Percentiles rank a stretch among this genome's conserved stretches.
These are phyloP conservation scores for Olivierus martensii DNA, from an alignment of 1,140 invertebrate species.

Conservation along the genomic window DNA sequence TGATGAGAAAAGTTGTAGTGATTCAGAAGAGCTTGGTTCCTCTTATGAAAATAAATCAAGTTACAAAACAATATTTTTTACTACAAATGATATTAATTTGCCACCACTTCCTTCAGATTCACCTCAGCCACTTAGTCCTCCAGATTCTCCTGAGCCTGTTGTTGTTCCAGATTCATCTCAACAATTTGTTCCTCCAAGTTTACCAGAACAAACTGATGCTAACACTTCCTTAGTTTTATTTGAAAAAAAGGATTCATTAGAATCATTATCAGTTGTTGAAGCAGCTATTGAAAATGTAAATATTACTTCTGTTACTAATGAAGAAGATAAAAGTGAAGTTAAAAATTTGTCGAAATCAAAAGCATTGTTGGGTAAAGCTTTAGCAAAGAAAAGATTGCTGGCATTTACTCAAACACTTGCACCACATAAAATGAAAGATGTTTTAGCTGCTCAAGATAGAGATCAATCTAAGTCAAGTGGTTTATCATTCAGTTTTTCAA, in stretches of 20 bases:
- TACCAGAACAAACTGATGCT: too few species aligned
- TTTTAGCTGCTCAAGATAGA: neutral
- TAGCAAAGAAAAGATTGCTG: slow-evolving; percentile 16
- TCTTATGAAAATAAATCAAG: too few species aligned
- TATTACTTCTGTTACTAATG: too few species aligned
- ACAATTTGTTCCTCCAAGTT: too few species aligned
- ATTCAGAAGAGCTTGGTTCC: too few species aligned
- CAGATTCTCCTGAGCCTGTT: neutral
- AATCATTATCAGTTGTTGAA: too few species aligned
- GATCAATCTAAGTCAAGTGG: neutral
- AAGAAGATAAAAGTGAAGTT: neutral
- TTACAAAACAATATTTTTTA: slow-evolving; percentile 8
- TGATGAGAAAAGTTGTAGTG: too few species aligned
- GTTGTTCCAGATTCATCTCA: neutral
- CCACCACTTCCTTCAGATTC: slow-evolving; percentile 7
- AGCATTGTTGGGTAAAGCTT: slow-evolving; percentile 15
- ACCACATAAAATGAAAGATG: neutral
- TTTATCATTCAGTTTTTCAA: slow-evolving; percentile 18
- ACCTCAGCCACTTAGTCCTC: slow-evolving; percentile 2
- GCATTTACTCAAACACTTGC: slow-evolving; percentile 11
- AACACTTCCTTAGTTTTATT: too few species aligned
- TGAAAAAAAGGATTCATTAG: too few species aligned
- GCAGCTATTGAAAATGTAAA: too few species aligned
- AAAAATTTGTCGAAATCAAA: slow-evolving; percentile 10
- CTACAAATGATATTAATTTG: slow-evolving; percentile 9